Percentiles rank a stretch among this genome's conserved stretches.
Conservation (phyloP, 2,797 vertebrate genomes). For the Rousettus madagascariensis region DNA sequence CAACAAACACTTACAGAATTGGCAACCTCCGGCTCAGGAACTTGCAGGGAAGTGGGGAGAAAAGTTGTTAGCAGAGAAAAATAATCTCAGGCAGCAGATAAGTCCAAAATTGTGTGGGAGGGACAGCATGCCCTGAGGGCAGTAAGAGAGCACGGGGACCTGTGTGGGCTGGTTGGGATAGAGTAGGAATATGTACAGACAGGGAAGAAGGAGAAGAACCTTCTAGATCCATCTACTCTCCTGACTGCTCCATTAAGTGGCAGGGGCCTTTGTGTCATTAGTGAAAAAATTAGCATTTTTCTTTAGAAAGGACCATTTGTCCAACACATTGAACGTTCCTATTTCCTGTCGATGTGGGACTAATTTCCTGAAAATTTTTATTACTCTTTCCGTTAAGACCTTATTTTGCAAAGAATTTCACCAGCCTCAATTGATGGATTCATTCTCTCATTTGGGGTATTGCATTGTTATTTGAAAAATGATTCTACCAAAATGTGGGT, state of each 20-base stretch:
- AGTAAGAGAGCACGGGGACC: background rate
- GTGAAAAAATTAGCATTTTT: background rate
- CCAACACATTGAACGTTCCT: background rate
- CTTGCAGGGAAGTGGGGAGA: background rate
- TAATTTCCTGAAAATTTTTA: background rate
- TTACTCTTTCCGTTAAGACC: background rate
- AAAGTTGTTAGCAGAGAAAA: background rate
- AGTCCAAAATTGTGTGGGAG: background rate
- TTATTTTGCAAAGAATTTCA: slow-evolving; percentile 24
- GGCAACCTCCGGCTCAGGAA: background rate
- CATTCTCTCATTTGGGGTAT: background rate
- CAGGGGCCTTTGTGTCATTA: background rate
- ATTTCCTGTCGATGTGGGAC: background rate
- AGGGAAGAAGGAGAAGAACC: background rate
- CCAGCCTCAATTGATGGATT: background rate
- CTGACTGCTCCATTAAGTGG: background rate
- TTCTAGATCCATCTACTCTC: slow-evolving; percentile 6
- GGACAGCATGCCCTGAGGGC: background rate
- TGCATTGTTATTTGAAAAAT: background rate
- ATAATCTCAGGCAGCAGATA: background rate
- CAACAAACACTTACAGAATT: background rate
- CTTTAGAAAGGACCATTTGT: slow-evolving; percentile 7
- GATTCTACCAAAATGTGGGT: background rate
- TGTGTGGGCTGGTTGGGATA: background rate
- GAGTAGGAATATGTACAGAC: background rate